Conservation (phyloP, 2,888 invertebrate genomes). For the Metalampra italica region DNA sequence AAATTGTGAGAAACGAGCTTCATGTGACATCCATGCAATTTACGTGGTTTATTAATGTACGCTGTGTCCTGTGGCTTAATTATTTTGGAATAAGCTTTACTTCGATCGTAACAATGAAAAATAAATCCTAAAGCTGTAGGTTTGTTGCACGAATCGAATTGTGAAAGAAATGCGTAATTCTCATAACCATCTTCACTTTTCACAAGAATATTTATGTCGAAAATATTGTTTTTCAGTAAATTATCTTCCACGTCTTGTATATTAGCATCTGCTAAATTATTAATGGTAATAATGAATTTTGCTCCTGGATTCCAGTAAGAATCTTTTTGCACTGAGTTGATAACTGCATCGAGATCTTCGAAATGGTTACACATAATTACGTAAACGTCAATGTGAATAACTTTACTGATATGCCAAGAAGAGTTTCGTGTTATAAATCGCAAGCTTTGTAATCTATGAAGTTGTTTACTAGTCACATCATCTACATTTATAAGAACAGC, state of each 20-base stretch:
- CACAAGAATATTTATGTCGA: constrained; percentile 16
- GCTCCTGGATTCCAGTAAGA: constrained; percentile 32
- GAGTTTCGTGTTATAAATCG: constrained; percentile 26
- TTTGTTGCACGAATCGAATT: constrained; percentile 10
- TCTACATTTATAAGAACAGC: constrained; percentile 28
- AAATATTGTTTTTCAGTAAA: constrained; percentile 26
- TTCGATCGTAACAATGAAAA: constrained; percentile 4
- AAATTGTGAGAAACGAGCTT: constrained; percentile 24
- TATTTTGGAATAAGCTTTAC: neutral
- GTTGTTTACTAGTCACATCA: constrained; percentile 14
- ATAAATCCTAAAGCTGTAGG: constrained; percentile 3
- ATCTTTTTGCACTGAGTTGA: constrained; percentile 21
- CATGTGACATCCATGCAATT: constrained; percentile 15
- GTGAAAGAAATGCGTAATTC: constrained; percentile 15
- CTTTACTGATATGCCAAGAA: constrained; percentile 16
- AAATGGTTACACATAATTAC: constrained; percentile 25
- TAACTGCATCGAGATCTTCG: constrained; percentile 21
- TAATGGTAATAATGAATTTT: constrained; percentile 32
- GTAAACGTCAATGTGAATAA: constrained; percentile 22
- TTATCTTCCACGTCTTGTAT: constrained; percentile 19
- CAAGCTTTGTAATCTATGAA: constrained; percentile 21
- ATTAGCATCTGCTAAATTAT: constrained; percentile 14
- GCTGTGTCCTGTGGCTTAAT: neutral
- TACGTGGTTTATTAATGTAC: neutral
- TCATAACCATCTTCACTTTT: constrained; percentile 12